A percentile compares a stretch with the other conserved stretches of the same genome.
Evolutionary conservation across 2,797 vertebrate species (phyloP).

Genomic region (Rallus crepitans): DNA sequence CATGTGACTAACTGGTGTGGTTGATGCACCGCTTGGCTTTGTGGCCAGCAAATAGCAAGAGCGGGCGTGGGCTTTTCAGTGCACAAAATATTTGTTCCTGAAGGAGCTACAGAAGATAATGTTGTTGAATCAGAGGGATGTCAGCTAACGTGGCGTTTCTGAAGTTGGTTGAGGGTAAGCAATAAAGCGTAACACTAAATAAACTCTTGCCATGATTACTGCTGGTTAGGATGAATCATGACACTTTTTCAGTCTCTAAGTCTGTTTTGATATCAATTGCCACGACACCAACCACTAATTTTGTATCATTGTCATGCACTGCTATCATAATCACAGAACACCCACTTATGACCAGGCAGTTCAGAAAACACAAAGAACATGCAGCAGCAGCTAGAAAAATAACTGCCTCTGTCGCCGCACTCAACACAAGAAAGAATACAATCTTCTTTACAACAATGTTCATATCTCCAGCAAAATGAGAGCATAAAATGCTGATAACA

Average conservation of each 20-base stretch:
- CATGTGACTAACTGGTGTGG: neutral
- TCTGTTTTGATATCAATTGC: slow-evolving; percentile 6
- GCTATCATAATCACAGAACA: slow-evolving; percentile 25
- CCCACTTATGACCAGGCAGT: slow-evolving; percentile 14
- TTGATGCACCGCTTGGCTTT: neutral
- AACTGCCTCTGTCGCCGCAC: neutral
- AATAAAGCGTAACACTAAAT: neutral
- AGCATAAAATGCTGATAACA: neutral
- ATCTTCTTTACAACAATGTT: neutral
- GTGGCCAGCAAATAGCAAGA: neutral
- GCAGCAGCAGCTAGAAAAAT: neutral
- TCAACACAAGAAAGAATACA: neutral
- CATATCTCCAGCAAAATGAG: neutral
- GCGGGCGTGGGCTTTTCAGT: neutral
- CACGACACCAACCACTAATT: neutral
- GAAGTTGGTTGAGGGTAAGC: neutral
- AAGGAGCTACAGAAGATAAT: neutral
- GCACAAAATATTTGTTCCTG: neutral
- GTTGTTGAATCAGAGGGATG: neutral
- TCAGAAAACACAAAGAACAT: slow-evolving; percentile 15
- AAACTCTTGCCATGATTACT: neutral
- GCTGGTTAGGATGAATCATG: neutral
- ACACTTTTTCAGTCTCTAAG: neutral
- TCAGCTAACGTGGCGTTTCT: neutral
- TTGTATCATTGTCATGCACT: neutral